Evolutionary conservation across 2,888 invertebrate genomes (phyloP).

Genomic region (Drosophila nr. medialis): DNA sequence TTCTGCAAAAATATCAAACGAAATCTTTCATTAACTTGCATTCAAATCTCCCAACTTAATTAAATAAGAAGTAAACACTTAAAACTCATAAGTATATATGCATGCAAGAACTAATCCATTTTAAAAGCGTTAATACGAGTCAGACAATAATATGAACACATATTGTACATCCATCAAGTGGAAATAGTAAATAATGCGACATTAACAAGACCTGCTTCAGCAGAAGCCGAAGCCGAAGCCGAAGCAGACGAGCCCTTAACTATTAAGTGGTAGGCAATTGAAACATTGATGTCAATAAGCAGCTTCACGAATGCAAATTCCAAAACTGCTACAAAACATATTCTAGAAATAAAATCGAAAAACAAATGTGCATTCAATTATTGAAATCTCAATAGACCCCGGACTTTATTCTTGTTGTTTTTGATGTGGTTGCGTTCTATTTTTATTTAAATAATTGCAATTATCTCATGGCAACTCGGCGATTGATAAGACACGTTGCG

Average conservation of each 20-base stretch:
- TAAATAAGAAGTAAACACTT: conserved; percentile 23
- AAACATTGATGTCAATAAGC: conserved; percentile 68
- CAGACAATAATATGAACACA: conserved; percentile 32
- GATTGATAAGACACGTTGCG: conserved; percentile 41
- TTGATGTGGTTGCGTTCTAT: background rate
- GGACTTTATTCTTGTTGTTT: conserved; percentile 7
- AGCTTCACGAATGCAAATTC: conserved; percentile 56
- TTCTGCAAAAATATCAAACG: conserved; percentile 47
- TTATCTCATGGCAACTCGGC: conserved; percentile 37
- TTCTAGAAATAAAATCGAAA: conserved; percentile 67
- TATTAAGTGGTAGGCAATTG: conserved; percentile 58
- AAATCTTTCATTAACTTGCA: conserved; percentile 52
- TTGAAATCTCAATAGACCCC: conserved; percentile 17
- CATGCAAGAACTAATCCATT: conserved; percentile 66
- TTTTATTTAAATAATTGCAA: conserved; percentile 3
- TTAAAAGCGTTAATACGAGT: conserved; percentile 56
- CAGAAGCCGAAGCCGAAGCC: background rate
- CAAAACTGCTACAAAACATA: conserved; percentile 57
- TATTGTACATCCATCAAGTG: conserved; percentile 34
- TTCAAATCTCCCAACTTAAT: conserved; percentile 50
- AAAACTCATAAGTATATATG: conserved; percentile 51
- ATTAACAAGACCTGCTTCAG: conserved; percentile 37
- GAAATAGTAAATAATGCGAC: conserved; percentile 24
- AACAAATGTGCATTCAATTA: conserved; percentile 37
- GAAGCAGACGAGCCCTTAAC: conserved; percentile 32